A percentile compares a stretch with the other conserved stretches of the same genome.
phyloP scores from a whole-genome alignment of 2,888 invertebrate genomes.

The Acleris holmiana region DNA sequence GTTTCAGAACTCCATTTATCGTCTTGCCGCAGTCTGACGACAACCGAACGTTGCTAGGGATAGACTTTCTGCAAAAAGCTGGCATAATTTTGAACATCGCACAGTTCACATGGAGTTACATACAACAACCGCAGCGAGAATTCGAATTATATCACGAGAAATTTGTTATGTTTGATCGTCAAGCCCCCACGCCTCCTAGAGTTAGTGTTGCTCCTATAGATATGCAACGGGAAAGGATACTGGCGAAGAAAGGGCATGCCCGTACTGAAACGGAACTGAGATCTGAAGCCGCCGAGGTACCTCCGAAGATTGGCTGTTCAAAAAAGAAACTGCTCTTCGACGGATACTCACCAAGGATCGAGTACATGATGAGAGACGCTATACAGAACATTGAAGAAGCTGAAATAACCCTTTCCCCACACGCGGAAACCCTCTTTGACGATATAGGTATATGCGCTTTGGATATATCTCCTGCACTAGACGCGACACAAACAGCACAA shows the following conservation, averaged over 20 bases:
- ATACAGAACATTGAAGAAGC: conserved; percentile 10
- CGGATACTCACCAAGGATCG: too few relatives aligned
- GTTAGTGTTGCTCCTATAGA: conserved; percentile 3
- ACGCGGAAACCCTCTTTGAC: background rate
- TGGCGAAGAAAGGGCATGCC: background rate
- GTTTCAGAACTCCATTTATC: conserved; percentile 40
- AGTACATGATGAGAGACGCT: background rate
- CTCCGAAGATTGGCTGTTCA: conserved; percentile 6
- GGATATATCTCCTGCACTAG: background rate
- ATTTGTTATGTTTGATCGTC: conserved; percentile 3
- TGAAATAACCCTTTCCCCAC: background rate
- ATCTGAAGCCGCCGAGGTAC: background rate
- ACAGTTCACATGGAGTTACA: conserved; percentile 11
- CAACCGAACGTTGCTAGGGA: conserved; percentile 40
- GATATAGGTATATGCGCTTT: background rate
- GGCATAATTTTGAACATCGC: conserved; percentile 39
- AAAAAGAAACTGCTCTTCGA: background rate
- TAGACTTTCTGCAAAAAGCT: conserved; percentile 39
- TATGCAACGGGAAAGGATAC: background rate
- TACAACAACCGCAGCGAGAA: conserved; percentile 7
- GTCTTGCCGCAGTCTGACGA: conserved; percentile 35
- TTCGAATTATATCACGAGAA: conserved; percentile 14
- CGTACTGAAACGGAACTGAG: background rate
- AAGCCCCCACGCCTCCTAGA: background rate
- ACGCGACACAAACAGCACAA: background rate